Base-by-base conservation (phyloP, 35 echinoderm and acorn worm genomes). In the Diadema setosum region DNA sequence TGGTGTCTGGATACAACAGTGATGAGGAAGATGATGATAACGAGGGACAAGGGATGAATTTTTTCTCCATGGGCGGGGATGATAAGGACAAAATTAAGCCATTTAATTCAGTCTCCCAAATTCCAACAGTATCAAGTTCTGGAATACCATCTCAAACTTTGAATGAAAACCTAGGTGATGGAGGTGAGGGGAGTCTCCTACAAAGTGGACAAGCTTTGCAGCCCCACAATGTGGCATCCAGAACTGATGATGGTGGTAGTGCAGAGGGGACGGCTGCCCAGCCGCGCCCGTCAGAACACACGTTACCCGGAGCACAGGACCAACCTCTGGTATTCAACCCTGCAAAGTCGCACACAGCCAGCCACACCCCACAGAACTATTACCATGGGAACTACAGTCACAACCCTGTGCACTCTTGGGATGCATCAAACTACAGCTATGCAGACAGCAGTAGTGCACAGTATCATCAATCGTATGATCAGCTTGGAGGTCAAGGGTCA, bases 21-120 rank as follows among this genome's bases (percentile, higher is more conserved):
- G 91, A 93, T 75, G 85, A 86, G 2, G 90, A 89, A 14, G 91
- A 88, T 4, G 89, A 85, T 8, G 90, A 91, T 21, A 84, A 74
- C 39, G 83, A 91, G 33, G 87, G 46, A 8, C 55, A 86, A 39
- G 50, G 40, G 0, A 40, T 8, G 18, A 88, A 48, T 14, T 88
- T 84, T 42, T 97, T 97, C 61, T 97, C 88, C 50, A 32, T 92
- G 24, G 63, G 63, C 30, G 63, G 20, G 37, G 37, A 34, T 32
- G 63, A 67, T 67, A 5, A 31, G 30, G 25, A 33, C 12, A 67
- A 67, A 11, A n/a, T n/a, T n/a, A n/a, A n/a, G n/a, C n/a, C n/a
- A n/a, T n/a, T n/a, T n/a, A n/a, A n/a, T n/a, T n/a, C n/a, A n/a
- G n/a, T n/a, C n/a, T n/a, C n/a, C n/a, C n/a, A n/a, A n/a, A n/a